These are phyloP conservation scores for Drosophila pseudotakahashii DNA, from an alignment of 2,888 invertebrate genomes.

Conservation along the genomic window DNA sequence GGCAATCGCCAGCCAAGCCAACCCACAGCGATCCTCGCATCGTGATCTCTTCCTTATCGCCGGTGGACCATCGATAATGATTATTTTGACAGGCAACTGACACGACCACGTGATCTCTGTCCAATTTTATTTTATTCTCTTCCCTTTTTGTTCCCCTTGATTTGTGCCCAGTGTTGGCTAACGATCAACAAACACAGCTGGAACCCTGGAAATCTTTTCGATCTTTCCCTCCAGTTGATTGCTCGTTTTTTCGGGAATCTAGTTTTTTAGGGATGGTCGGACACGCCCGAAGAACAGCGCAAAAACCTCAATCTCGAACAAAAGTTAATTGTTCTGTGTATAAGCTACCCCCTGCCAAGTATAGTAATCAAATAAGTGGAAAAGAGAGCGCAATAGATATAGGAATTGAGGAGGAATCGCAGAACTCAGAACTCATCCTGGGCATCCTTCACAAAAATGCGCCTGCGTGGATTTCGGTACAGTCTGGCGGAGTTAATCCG, in stretches of 20 bases:
- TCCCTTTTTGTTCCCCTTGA: constrained; percentile 15
- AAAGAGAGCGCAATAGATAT: constrained; percentile 8
- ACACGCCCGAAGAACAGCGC: constrained; percentile 50
- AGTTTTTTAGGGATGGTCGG: constrained; percentile 45
- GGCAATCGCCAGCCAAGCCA: constrained; percentile 27
- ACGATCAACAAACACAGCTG: constrained; percentile 47
- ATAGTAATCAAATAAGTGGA: neutral
- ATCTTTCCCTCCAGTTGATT: constrained; percentile 36
- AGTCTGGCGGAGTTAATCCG: constrained; percentile 74
- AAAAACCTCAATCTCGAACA: constrained; percentile 34
- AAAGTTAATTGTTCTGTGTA: constrained; percentile 71
- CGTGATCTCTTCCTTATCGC: constrained; percentile 38
- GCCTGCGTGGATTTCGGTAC: constrained; percentile 73
- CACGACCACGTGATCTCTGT: constrained; percentile 43
- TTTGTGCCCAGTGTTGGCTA: constrained; percentile 45
- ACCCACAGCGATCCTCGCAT: constrained; percentile 39
- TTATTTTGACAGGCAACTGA: constrained; percentile 70
- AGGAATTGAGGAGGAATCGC: constrained; percentile 28
- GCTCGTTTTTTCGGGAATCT: constrained; percentile 60
- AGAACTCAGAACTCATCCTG: constrained; percentile 8
- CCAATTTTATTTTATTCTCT: too few relatives aligned
- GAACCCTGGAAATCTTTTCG: constrained; percentile 16
- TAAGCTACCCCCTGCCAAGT: constrained; percentile 37
- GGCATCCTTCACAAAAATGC: constrained; percentile 44
- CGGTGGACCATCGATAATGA: constrained; percentile 52